A percentile compares a stretch with the other conserved stretches of the same genome.
Conservation (phyloP, 2,888 invertebrate species). For the Andrena haemorrhoa region DNA sequence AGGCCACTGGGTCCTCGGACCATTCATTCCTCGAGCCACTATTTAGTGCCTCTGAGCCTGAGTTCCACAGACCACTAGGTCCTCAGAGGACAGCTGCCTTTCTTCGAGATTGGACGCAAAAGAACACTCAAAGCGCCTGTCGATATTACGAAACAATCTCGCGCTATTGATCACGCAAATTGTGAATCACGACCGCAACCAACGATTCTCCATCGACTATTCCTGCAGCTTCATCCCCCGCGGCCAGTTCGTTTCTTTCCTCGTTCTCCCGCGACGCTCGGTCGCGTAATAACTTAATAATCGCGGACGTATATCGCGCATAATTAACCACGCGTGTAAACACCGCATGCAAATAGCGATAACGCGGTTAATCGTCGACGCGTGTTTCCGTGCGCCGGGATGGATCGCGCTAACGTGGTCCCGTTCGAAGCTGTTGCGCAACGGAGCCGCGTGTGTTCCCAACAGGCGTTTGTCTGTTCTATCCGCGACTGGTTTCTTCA, state of each 20-base stretch:
- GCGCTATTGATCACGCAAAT: background rate
- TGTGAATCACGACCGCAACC: background rate
- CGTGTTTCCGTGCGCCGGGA: slow-evolving; percentile 20
- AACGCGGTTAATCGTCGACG: slow-evolving; percentile 43
- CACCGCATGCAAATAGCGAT: slow-evolving; percentile 52
- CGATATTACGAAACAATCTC: too few relatives aligned
- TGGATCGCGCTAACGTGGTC: slow-evolving; percentile 20
- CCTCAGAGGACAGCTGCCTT: background rate
- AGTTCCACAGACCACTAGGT: background rate
- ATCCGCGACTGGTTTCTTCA: background rate
- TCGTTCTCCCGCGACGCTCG: background rate
- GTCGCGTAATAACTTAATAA: slow-evolving; percentile 25
- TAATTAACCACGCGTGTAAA: slow-evolving; percentile 43
- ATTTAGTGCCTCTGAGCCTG: background rate
- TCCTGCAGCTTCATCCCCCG: background rate
- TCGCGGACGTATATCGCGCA: slow-evolving; percentile 12
- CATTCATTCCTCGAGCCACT: background rate
- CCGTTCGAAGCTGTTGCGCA: slow-evolving; percentile 38
- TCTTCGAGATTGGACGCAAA: too few relatives aligned
- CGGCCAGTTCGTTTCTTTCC: background rate
- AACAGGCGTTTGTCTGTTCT: slow-evolving; percentile 46
- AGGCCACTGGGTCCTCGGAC: background rate
- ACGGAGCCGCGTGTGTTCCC: slow-evolving; percentile 9
- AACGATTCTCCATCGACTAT: background rate
- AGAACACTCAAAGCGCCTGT: too few relatives aligned